These are phyloP conservation scores for Myanophis thanlyinensis DNA, from an alignment of 2,113 vertebrate genomes.

Conservation along the genomic window DNA sequence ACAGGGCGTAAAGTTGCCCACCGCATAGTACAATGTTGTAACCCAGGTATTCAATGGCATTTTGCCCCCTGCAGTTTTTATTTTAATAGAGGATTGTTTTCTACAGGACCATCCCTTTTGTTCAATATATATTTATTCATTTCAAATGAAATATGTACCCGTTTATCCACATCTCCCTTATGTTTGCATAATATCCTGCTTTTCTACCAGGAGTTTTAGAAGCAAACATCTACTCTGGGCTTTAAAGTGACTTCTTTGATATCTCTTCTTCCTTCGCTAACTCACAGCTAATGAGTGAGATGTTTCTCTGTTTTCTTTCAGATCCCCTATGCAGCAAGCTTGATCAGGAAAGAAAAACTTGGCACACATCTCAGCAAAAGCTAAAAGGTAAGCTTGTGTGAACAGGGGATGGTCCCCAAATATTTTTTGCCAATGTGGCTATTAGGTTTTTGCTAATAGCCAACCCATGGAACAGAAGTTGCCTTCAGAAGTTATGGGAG, in stretches of 20 bases:
- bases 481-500: too few relatives aligned
- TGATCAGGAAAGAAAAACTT: conserved; percentile 97
- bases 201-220: background rate
- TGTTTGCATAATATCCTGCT: too few relatives aligned
- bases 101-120: background rate
- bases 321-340: conserved; percentile 96
- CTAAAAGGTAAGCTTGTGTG: conserved; percentile 75
- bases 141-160: background rate
- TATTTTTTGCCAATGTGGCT: too few relatives aligned
- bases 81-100: background rate
- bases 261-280: conserved; percentile 11
- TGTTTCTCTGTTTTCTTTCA: conserved; percentile 68
- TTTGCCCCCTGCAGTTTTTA: background rate
- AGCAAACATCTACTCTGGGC: background rate
- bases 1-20: background rate
- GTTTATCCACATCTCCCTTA: background rate
- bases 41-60: background rate
- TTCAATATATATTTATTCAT: background rate
- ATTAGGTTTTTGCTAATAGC: too few relatives aligned
- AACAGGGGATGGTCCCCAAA: too few relatives aligned
- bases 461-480: too few relatives aligned
- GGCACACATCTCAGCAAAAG: conserved; percentile 93
- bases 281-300: background rate
- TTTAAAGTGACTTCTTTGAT: background rate
- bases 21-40: background rate